phyloP scores from a whole-genome alignment of 2,113 vertebrate genomes.

The Mustela nigripes region DNA sequence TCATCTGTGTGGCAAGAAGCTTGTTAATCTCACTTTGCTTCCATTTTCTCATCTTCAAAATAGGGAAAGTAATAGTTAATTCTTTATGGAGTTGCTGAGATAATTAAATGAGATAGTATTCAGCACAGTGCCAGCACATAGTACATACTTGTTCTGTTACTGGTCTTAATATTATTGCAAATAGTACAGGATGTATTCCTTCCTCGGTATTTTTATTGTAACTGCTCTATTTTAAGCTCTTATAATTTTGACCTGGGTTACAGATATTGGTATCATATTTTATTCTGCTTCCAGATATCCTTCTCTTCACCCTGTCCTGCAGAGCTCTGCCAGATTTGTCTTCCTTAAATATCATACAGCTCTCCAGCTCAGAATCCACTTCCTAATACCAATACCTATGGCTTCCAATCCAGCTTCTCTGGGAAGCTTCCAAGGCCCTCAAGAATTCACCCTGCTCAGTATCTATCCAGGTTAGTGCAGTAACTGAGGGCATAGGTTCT shows the following conservation, averaged over 20 bases:
- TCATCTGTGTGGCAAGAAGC: neutral
- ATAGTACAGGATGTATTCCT: neutral
- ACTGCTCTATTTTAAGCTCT: neutral
- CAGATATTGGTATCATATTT: neutral
- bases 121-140: neutral
- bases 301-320: neutral
- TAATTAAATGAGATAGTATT: neutral
- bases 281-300: neutral
- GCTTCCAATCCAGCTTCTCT: neutral
- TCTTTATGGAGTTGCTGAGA: neutral
- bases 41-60: neutral
- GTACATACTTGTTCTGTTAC: neutral
- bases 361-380: slow-evolving; percentile 12
- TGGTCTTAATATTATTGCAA: slow-evolving; percentile 35
- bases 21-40: neutral
- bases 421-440: neutral
- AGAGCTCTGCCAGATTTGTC: neutral
- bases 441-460: neutral
- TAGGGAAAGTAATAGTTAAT: neutral
- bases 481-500: neutral
- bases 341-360: neutral
- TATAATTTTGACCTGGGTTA: neutral
- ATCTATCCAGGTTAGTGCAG: neutral
- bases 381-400: neutral
- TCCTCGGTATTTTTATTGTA: neutral